Conservation (phyloP, 1,140 invertebrate species). For the Saccostrea cuccullata region DNA sequence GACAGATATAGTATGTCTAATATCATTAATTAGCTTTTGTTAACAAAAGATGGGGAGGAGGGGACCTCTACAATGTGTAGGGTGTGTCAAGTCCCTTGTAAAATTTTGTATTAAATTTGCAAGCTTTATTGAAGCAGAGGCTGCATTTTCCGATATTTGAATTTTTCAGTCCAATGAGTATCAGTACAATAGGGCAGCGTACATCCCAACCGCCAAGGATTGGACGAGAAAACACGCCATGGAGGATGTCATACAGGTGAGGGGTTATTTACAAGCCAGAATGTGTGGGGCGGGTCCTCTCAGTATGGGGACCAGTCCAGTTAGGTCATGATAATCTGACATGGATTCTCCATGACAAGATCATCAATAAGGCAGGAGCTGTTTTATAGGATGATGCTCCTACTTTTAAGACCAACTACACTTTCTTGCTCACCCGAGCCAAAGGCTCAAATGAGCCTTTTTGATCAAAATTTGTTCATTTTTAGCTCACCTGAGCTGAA, state of each 20-base stretch:
- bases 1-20: constrained; percentile 87
- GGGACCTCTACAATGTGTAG: no score
- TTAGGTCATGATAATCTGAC: no score
- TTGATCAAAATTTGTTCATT: background rate
- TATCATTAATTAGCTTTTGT: constrained; percentile 52
- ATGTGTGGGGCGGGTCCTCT: no score
- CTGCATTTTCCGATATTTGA: constrained; percentile 19
- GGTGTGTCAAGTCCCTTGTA: no score
- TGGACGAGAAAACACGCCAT: constrained; percentile 81
- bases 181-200: constrained; percentile 82
- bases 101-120: no score
- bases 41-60: background rate
- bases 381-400: no score
- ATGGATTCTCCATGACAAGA: no score
- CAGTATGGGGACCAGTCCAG: no score
- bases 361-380: no score
- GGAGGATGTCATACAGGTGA: constrained; percentile 24
- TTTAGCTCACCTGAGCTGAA: no score
- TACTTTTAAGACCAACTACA: no score
- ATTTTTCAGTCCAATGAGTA: constrained; percentile 83
- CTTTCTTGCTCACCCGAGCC: background rate
- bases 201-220: constrained; percentile 82
- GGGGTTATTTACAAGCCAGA: background rate
- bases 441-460: background rate
- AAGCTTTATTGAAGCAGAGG: no score